Base-by-base conservation (phyloP, 2,888 invertebrate species). In the Pheosia tremula region DNA sequence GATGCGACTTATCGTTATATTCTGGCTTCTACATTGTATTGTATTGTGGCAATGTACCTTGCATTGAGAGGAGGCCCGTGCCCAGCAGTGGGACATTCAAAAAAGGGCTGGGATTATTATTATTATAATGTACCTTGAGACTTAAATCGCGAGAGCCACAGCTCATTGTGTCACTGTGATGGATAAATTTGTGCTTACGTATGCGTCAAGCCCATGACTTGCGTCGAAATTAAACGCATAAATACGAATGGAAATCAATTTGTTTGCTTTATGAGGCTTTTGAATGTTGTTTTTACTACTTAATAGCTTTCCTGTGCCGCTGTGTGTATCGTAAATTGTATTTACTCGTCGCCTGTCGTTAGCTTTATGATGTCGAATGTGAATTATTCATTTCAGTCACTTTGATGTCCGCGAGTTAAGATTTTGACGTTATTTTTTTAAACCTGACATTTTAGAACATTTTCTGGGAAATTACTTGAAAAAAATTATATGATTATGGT, bases 281-380 rank as follows among this genome's bases (percentile, higher is more conserved):
- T 61, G 56, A 60, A 65, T 63, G 68, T 69, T 69, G 24, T 24
- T 74, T 73, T 75, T 75, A 75, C 71, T 70, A 75, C 75, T 69
- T 67, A 64, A 64, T 62, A 72, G 66, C 68, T 63, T 68, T 58
- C 50, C 56, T 60, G 56, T 61, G 68, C 66, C 61, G 66, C 57
- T 66, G 62, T 62, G 66, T 63, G 66, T 68, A 66, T 74, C 68
- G 69, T 75, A 75, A 75, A 75, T 70, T 68, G 75, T 50, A 74
- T 74, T 72, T 69, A 68, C 69, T 64, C 68, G 68, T 69, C 61
- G 71, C 64, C 64, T 63, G 66, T 69, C 71, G 62, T 71, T 67
- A 56, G 56, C 60, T 70, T 72, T 74, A 72, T 72, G 67, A 70
- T 66, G 63, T 60, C 63, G 37, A 56, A 9, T 60, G 52, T 36